Evolutionary conservation across 2,113 vertebrate genomes (phyloP).

Genomic region (Benitochromis conjunctus): DNA sequence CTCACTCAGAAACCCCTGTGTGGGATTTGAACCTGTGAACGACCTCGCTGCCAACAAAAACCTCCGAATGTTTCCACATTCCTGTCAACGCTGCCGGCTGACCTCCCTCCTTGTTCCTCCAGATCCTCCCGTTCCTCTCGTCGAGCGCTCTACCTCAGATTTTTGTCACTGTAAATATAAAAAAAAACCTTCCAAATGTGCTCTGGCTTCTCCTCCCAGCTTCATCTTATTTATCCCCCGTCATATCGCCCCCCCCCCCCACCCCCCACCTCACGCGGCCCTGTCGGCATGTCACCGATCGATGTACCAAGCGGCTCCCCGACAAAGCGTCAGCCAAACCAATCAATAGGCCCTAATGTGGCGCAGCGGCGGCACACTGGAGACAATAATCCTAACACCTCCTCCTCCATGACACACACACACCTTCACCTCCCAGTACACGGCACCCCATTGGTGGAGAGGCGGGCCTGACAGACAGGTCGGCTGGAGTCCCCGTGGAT

Average conservation of each 20-base stretch:
- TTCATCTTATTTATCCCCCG: neutral
- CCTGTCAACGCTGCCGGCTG: neutral
- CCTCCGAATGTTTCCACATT: constrained; percentile 24
- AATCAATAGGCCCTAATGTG: constrained; percentile 76
- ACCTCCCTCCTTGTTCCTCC: neutral
- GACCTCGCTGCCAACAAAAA: constrained; percentile 8
- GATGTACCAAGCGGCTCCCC: constrained; percentile 64
- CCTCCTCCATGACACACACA: neutral
- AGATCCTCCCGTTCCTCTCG: neutral
- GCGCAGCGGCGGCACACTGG: constrained; percentile 58
- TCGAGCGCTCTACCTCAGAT: neutral
- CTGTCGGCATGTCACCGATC: constrained; percentile 67
- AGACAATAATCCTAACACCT: constrained; percentile 69
- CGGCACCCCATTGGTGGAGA: constrained; percentile 15
- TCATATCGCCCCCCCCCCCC: neutral
- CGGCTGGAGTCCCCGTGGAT: constrained; percentile 29
- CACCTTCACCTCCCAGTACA: constrained; percentile 13
- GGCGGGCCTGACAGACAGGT: constrained; percentile 31
- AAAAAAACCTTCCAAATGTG: neutral
- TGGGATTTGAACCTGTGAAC: constrained; percentile 36
- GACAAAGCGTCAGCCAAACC: constrained; percentile 66
- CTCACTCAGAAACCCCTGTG: constrained; percentile 24
- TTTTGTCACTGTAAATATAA: neutral
- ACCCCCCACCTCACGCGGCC: neutral
- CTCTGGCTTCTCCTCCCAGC: neutral